Base-by-base conservation (phyloP, 92 coral and sea anemone species). In the Scolanthus callimorphus region DNA sequence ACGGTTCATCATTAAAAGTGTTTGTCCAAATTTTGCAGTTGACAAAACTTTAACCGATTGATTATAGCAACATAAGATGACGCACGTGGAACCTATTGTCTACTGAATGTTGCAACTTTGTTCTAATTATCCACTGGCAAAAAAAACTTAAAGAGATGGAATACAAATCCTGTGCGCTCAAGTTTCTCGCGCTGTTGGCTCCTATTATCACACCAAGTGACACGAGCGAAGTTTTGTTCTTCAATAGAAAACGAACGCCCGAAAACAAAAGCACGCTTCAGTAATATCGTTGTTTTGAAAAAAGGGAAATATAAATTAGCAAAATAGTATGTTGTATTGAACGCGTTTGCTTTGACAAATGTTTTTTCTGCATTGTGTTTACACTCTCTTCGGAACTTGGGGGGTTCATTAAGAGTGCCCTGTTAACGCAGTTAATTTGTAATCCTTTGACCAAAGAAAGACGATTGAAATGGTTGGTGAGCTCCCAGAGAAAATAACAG, bases 361-460 rank as follows among this genome's bases (percentile, higher is more conserved):
- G 44, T 56, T 56, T 26, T 56, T 4, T 6, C 4, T 51, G 12
- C 13, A 26, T 17, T 30, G 30, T 59, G 65, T 59, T 59, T 59
- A 11, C 8, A 38, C 8, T 31, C 45, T 4, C 27, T 31, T n/a
- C 3, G 21, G 25, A 59, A 6, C 15, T 31, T 17, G 23, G 24
- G 61, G 27, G 27, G 8, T 11, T 48, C 25, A 48, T 21, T 21
- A 48, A 17, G 9, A 17, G 54, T 17, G 9, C 54, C 19, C 54
- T 48, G 54, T 6, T 21, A 34, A 34, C 43, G 6, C 43, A 34
- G 43, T 34, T 34, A 34, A 34, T 34, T 34, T 34, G 43, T 34
- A 15, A 6, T 6, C 43, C n/a, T n/a, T n/a, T n/a, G n/a, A n/a
- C n/a, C n/a, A n/a, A n/a, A n/a, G n/a, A n/a, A n/a, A n/a, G n/a